phyloP scores from a whole-genome alignment of 1,140 invertebrate species.

The Phymorhynchus buccinoides region DNA sequence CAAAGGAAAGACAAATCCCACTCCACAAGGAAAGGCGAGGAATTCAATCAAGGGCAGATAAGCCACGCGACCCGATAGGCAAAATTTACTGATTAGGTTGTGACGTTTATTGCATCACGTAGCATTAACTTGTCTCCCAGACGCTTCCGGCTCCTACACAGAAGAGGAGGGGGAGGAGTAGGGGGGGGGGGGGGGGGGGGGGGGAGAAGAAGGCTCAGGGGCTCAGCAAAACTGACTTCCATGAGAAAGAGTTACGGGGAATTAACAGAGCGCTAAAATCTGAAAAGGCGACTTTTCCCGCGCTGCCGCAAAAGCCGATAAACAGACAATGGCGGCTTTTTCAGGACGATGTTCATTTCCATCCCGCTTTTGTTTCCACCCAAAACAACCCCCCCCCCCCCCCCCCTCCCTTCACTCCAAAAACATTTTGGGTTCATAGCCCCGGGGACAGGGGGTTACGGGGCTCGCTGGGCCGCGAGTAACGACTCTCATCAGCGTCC shows the following conservation, averaged over 20 bases:
- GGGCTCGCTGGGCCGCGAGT: constrained; percentile 26
- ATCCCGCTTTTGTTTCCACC: constrained; percentile 12
- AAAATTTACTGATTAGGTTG: constrained; percentile 41
- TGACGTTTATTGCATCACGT: constrained; percentile 42
- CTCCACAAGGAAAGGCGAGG: background rate
- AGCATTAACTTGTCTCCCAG: constrained; percentile 34
- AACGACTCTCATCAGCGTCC: constrained; percentile 31
- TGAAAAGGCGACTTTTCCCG: background rate
- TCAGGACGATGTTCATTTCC: constrained; percentile 30
- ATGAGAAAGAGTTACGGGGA: constrained; percentile 34
- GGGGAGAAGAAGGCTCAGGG: too few relatives aligned
- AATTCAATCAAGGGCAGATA: constrained; percentile 41
- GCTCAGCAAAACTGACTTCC: constrained; percentile 8
- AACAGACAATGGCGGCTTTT: constrained; percentile 40
- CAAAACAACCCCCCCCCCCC: background rate
- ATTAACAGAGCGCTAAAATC: constrained; percentile 38
- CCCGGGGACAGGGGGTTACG: background rate
- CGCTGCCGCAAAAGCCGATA: constrained; percentile 26
- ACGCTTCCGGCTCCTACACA: constrained; percentile 28
- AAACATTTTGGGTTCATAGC: background rate
- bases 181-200: background rate
- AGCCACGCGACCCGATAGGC: constrained; percentile 37
- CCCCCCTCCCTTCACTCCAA: background rate
- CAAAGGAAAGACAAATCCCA: background rate
- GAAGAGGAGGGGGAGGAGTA: background rate